A percentile compares a stretch with the other conserved stretches of the same genome.
Evolutionary conservation across 1,140 invertebrate species (phyloP).

Genomic region (Kradibia gibbosae): DNA sequence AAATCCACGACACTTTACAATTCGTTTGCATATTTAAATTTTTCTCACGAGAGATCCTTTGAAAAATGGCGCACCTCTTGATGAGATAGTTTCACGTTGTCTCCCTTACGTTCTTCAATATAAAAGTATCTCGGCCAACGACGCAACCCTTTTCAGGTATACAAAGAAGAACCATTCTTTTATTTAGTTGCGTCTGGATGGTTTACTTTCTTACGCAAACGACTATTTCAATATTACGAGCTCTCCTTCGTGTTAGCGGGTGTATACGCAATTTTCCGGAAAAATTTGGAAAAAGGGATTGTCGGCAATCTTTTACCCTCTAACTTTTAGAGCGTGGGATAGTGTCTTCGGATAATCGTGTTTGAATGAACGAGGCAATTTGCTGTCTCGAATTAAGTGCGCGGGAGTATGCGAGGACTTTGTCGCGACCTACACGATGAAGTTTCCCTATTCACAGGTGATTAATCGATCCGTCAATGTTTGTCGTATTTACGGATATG

Average conservation of each 20-base stretch:
- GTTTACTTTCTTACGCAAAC: conserved; percentile 60
- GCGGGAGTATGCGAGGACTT: neutral
- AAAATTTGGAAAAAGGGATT: conserved; percentile 22
- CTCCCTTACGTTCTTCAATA: neutral
- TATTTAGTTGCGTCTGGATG: conserved; percentile 5
- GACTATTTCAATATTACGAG: neutral
- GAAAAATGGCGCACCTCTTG: neutral
- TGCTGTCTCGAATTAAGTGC: neutral
- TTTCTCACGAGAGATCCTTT: conserved; percentile 20
- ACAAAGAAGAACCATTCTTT: conserved; percentile 1
- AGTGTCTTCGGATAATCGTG: neutral
- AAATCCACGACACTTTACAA: neutral
- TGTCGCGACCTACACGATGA: neutral
- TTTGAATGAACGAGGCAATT: neutral
- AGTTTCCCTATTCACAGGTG: neutral
- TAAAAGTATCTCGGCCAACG: neutral
- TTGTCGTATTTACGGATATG: neutral
- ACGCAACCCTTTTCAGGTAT: conserved; percentile 58
- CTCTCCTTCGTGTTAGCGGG: neutral
- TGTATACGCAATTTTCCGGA: conserved; percentile 53
- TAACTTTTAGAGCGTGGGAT: conserved; percentile 23
- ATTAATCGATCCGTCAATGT: neutral
- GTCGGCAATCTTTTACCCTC: neutral
- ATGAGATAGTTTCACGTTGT: neutral
- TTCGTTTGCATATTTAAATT: conserved; percentile 13